A percentile compares a stretch with the other conserved stretches of the same genome.
These are phyloP conservation scores for Gymnocypris eckloni DNA, from an alignment of 2,797 vertebrate genomes.

Conservation along the genomic window DNA sequence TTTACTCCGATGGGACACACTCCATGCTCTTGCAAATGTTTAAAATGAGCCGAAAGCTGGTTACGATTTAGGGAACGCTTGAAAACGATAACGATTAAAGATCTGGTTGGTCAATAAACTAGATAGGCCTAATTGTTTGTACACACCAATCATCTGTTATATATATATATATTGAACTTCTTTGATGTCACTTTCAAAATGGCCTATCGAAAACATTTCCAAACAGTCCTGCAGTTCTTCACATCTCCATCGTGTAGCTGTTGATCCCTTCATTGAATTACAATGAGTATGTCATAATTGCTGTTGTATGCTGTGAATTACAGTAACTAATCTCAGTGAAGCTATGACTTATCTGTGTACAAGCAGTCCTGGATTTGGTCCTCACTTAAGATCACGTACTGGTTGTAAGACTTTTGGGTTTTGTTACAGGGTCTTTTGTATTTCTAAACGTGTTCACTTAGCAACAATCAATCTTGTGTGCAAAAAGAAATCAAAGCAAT, in stretches of 20 bases:
- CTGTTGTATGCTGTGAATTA: conserved; percentile 66
- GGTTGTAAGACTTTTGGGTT: conserved; percentile 67
- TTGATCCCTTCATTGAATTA: conserved; percentile 62
- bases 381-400: conserved; percentile 67
- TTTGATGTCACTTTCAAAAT: conserved; percentile 38
- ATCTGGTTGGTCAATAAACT: conserved; percentile 31
- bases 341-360: conserved; percentile 56
- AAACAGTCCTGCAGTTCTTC: conserved; percentile 52
- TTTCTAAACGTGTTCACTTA: conserved; percentile 68
- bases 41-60: conserved; percentile 5
- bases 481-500: conserved; percentile 84
- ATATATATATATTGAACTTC: not conserved
- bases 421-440: conserved; percentile 78
- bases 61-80: not conserved
- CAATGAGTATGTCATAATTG: conserved; percentile 61
- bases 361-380: conserved; percentile 60
- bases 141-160: conserved; percentile 16
- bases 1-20: not conserved
- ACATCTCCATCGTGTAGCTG: conserved; percentile 64
- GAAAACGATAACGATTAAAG: conserved; percentile 15
- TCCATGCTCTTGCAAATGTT: not conserved
- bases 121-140: not conserved
- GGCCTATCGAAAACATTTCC: not conserved
- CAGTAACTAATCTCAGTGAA: conserved; percentile 67
- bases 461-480: conserved; percentile 74